Base-by-base conservation (phyloP, 2,888 invertebrate genomes). In the Julus scandinavius region DNA sequence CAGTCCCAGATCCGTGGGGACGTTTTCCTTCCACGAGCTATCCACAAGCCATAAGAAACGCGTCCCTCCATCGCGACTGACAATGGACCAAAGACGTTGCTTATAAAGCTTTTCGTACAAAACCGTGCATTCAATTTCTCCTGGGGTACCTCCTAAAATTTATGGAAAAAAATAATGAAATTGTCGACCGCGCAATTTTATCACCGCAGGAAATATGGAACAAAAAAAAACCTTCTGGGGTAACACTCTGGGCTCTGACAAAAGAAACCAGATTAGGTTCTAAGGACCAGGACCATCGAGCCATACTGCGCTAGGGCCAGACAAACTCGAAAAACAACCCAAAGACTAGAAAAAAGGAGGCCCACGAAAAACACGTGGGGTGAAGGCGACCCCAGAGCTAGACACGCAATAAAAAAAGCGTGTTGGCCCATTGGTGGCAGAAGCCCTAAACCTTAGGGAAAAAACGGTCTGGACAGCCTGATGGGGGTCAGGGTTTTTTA, bases 211-310 rank as follows among this genome's bases (percentile, higher is more conserved):
- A n/a, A 7, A n/a, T 15, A 54, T 54, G 54, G 54, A 7, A 54
- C 54, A 54, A 54, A 54, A 45, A 45, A 72, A 72, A 72, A 72
- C 7, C 72, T 29, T 9, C 11, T 6, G 72, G 72, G 72, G 72
- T 72, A 72, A 20, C 72, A 9, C 72, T 13, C 4, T 72, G 72
- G 15, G 17, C 15, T 15, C 15, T 54, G 15, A 72, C 72, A 72
- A 72, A 72, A 72, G 72, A 72, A 72, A 72, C 72, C 72, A 72
- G 72, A 72, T 72, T 72, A 72, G 72, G 20, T 29, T 72, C 72
- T 29, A 29, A 72, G 72, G 72, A 11, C 63, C 63, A 20, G 63
- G 20, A n/a, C 20, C 20, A n/a, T 54, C 13, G 20, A 1, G 63
- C 54, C 54, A 54, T 54, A 54, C 63, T 20, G 63, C 4, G 63